A percentile compares a stretch with the other conserved stretches of the same genome.
Evolutionary conservation across 2,113 vertebrate genomes (phyloP).

Genomic region (Periophthalmus modestus): DNA sequence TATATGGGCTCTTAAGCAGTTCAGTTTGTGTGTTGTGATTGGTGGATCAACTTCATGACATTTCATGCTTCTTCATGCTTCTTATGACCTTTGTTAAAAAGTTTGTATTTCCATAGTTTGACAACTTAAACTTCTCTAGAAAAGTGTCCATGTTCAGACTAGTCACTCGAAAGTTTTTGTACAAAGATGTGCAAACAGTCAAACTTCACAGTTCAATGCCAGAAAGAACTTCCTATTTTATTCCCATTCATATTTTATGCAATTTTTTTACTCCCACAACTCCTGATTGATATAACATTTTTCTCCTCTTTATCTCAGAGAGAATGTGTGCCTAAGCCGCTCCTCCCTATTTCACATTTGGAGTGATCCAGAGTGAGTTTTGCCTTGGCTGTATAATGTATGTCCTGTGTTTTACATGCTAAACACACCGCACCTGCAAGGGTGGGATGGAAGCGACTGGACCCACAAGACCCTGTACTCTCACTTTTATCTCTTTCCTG

Average conservation of each 20-base stretch:
- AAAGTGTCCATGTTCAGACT: not conserved
- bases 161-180: conserved; percentile 2
- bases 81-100: not conserved
- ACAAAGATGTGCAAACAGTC: conserved; percentile 30
- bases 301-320: conserved; percentile 25
- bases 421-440: conserved; percentile 27
- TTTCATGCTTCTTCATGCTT: not conserved
- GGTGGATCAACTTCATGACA: not conserved
- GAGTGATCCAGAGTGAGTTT: not conserved
- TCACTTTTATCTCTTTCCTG: conserved; percentile 59
- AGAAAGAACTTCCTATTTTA: conserved; percentile 69
- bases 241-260: conserved; percentile 75
- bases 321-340: conserved; percentile 13
- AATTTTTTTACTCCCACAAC: conserved; percentile 51
- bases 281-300: conserved; percentile 56
- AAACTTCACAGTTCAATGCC: conserved; percentile 59
- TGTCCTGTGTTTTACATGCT: conserved; percentile 27
- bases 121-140: not conserved
- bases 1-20: not conserved
- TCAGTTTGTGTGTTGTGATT: not conserved
- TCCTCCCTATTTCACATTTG: not conserved
- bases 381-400: conserved; percentile 26
- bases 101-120: not conserved
- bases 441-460: conserved; percentile 19
- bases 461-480: conserved; percentile 29